Evolutionary conservation across 2,888 invertebrate genomes (phyloP), one percentile per base, ranked within the genome.

Genomic region (Dryobotodes eremita): DNA sequence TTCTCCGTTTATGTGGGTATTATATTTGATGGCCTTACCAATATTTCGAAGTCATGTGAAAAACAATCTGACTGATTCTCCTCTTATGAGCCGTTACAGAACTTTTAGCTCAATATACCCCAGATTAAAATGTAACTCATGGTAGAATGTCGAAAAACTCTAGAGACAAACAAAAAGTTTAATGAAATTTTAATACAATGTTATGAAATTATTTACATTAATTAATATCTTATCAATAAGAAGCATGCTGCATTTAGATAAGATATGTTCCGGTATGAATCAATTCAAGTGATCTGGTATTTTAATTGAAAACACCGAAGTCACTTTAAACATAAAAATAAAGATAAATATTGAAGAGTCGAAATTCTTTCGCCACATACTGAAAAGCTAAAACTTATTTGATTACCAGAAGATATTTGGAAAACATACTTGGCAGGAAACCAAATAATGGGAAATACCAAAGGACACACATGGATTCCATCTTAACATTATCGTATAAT

Each of bases 211-310:
- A 59, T 61, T 64, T 15, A 64, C 23, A 23, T 62, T 17, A 10
- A 26, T 57, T 3, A 31, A 61, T 64, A 66, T 73, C 26, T 73
- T 72, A 82, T 70, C 77, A 61, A 46, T 55, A 62, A 57, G 15
- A 72, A 55, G 26, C 68, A 15, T 77, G 23, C 17, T 57, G 53
- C 17, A 71, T 77, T 72, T 7, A 31, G 77, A 82, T 82, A 71
- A 20, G 8, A 17, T 23, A 1, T 42, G 31, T 69, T 80, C 65
- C 55, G 59, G 23, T 62, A 68, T 70, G 1, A 65, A 65, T 69
- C 46, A 66, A 42, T 55, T 36, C 15, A 50, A 55, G 23, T 57
- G 31, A 53, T 59, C 17, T 23, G 13, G n/a, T 69, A n/a, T 26
- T 65, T 80, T 17, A n/a, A 8, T 57, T 65, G 0, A 36, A 64